Evolutionary conservation across 2,888 invertebrate species (phyloP).

Genomic region (Clivina fossor): DNA sequence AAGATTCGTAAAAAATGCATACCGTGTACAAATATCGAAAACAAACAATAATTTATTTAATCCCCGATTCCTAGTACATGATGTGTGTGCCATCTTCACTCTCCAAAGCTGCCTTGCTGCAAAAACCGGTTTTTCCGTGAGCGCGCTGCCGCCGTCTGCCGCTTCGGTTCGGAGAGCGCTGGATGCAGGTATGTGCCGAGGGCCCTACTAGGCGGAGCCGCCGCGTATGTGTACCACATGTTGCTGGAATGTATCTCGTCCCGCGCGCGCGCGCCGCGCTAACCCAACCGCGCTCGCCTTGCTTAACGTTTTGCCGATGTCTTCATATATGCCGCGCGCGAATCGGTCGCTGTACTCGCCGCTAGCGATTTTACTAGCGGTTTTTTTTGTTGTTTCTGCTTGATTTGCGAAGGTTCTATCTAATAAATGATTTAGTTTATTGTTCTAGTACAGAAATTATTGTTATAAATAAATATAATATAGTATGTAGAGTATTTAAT

Average conservation of each 20-base stretch:
- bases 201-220: conserved; percentile 33
- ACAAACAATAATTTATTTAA: background rate
- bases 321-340: conserved; percentile 25
- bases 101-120: background rate
- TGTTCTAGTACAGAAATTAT: too few species aligned
- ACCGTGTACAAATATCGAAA: too few species aligned
- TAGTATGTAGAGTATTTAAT: too few species aligned
- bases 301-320: conserved; percentile 33
- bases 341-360: background rate
- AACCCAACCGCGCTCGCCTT: too few species aligned
- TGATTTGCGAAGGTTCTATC: too few species aligned
- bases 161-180: too few species aligned
- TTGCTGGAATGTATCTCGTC: conserved; percentile 47
- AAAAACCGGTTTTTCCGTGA: background rate
- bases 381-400: too few species aligned
- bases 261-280: conserved; percentile 13
- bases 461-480: too few species aligned
- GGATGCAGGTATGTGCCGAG: conserved; percentile 24
- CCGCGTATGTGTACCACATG: conserved; percentile 48
- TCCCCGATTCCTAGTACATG: background rate
- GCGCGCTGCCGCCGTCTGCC: too few species aligned
- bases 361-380: background rate
- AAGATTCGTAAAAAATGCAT: too few species aligned
- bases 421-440: too few species aligned
- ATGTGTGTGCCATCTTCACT: background rate